Conservation (phyloP, 2,888 invertebrate genomes). For the Chromoteleia sp. region DNA sequence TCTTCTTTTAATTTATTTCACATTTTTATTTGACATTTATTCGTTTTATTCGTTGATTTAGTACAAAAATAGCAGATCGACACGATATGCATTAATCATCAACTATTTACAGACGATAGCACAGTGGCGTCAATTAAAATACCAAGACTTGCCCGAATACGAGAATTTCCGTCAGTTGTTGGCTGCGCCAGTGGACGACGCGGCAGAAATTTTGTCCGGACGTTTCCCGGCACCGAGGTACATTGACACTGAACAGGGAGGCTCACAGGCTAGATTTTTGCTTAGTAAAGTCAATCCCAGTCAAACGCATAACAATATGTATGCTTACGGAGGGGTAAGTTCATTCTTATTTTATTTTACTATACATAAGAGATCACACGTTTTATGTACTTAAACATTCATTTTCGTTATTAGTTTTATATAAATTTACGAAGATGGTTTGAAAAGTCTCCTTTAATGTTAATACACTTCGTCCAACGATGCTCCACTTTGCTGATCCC, state of each 20-base stretch:
- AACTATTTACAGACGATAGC: constrained; percentile 91
- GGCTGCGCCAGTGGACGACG: constrained; percentile 98
- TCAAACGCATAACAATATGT: constrained; percentile 99
- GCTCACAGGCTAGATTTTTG: constrained; percentile 99
- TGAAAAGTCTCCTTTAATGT: too few relatives aligned
- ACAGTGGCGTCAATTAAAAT: constrained; percentile 97
- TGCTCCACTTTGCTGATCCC: too few relatives aligned
- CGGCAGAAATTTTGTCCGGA: constrained; percentile 97
- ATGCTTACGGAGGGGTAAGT: constrained; percentile 96
- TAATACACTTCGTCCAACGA: too few relatives aligned
- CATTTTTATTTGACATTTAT: too few relatives aligned
- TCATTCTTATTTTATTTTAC: too few relatives aligned
- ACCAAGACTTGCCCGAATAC: constrained; percentile 98
- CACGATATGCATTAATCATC: not conserved
- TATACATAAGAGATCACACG: too few relatives aligned
- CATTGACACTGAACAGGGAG: constrained; percentile 99
- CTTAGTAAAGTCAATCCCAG: constrained; percentile 99
- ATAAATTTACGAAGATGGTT: too few relatives aligned
- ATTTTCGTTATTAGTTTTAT: too few relatives aligned
- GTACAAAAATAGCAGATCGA: too few relatives aligned
- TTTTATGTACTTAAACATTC: too few relatives aligned
- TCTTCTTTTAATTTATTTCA: constrained; percentile 3
- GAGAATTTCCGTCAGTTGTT: constrained; percentile 98
- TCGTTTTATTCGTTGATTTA: too few relatives aligned
- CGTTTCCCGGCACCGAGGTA: constrained; percentile 99